Evolutionary conservation across 2,888 invertebrate species (phyloP), one percentile per base, ranked within the genome.

Genomic region (Cheilosia pagana): DNA sequence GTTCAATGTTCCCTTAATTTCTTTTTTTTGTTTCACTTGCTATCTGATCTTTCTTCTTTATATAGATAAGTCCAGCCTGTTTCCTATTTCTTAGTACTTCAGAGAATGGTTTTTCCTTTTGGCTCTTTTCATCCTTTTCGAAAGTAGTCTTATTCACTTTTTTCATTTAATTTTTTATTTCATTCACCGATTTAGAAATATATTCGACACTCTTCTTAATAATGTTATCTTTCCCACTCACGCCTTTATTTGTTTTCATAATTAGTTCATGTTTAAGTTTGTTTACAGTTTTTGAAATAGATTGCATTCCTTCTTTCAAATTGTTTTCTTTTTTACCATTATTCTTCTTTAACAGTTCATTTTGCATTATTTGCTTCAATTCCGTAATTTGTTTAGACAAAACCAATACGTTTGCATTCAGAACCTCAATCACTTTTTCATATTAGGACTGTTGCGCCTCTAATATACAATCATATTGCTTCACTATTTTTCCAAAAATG

Each of bases 11-110:
- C n/a, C n/a, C n/a, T n/a, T n/a, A n/a, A n/a, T n/a, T n/a, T n/a
- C n/a, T n/a, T n/a, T 43, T 59, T 41, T 14, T 39, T 41, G 59
- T 59, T 59, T 59, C 59, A 23, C 8, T 59, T 43, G 59, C n/a
- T 5, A 3, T 35, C 21, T 57, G 57, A 12, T 57, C 21, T 21
- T 10, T 31, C 31, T 53, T 53, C 28, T 35, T 57, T 12, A 21
- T 35, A 57, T 57, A 35, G 19, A 55, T 14, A 35, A 55, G n/a
- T 35, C 35, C 55, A 25, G 55, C 12, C 12, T 55, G n/a, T n/a
- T n/a, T 28, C 8, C 25, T 28, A 14, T 25, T 53, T 53, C 21
- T 25, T n/a, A 53, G 1, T 14, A 53, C 21, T 28, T 53, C 53
- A 28, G 28, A 53, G n/a, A 28, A 53, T 28, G 21, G 8, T 53